A percentile compares a stretch with the other conserved stretches of the same genome.
phyloP scores from a whole-genome alignment of 2,888 invertebrate species.

The Tenodera sinensis region DNA sequence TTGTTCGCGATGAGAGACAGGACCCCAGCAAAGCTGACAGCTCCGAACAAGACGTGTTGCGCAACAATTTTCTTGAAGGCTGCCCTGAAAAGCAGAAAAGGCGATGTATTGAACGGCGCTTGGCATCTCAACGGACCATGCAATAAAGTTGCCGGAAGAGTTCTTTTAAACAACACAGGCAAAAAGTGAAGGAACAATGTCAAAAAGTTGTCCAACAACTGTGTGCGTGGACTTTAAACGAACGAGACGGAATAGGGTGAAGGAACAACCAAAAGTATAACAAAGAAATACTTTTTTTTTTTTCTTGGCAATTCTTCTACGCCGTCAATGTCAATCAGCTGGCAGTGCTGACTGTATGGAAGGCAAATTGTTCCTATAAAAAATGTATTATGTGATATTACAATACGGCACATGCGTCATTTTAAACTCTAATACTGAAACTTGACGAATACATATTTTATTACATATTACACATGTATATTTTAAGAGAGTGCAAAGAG shows the following conservation, averaged over 20 bases:
- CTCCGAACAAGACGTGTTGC: neutral
- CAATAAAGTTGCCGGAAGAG: neutral
- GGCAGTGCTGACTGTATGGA: too few species aligned
- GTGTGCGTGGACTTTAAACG: neutral
- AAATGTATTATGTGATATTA: too few species aligned
- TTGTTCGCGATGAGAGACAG: neutral
- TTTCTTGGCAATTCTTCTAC: neutral
- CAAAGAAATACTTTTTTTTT: neutral
- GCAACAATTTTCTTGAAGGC: neutral
- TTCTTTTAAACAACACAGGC: slow-evolving; percentile 22
- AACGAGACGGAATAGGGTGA: neutral
- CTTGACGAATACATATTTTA: too few species aligned
- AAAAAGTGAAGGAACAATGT: neutral
- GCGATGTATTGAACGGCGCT: neutral
- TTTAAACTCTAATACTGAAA: too few species aligned
- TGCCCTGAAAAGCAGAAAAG: neutral
- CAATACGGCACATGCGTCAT: too few species aligned
- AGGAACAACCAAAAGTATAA: neutral
- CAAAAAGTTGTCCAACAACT: slow-evolving; percentile 4
- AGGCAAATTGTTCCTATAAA: too few species aligned
- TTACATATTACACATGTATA: too few species aligned
- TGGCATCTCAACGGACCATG: neutral
- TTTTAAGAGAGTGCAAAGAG: too few species aligned
- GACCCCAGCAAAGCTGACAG: neutral
- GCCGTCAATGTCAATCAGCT: neutral